Evolutionary conservation across 2,113 vertebrate species (phyloP).

Genomic region (Seriola aureovittata): DNA sequence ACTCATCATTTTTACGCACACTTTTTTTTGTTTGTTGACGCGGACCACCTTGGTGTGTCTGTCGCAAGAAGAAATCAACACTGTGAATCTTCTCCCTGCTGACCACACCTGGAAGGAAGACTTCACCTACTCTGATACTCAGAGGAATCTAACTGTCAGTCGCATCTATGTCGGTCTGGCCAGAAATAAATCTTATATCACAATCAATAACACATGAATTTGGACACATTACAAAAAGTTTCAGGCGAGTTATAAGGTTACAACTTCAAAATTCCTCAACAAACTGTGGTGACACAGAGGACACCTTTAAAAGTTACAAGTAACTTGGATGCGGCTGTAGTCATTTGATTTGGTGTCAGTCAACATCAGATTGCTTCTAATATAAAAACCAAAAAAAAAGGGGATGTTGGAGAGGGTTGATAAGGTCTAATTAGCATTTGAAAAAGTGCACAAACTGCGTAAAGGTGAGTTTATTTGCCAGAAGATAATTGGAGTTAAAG

Average conservation of each 20-base stretch:
- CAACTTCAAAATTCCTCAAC: neutral
- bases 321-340: neutral
- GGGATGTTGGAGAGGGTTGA: neutral
- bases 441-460: neutral
- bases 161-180: neutral
- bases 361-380: neutral
- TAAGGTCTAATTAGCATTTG: neutral
- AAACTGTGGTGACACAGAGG: neutral
- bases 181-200: neutral
- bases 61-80: constrained; percentile 8
- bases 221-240: neutral
- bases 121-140: constrained; percentile 3
- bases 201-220: neutral
- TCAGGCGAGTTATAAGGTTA: too few relatives aligned
- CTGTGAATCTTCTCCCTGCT: constrained; percentile 1
- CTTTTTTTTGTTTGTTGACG: too few relatives aligned
- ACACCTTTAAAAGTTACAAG: neutral
- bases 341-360: neutral
- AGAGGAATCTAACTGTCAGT: neutral
- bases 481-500: constrained; percentile 8
- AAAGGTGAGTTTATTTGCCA: neutral
- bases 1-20: neutral
- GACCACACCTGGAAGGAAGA: constrained; percentile 59
- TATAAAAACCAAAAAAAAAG: neutral
- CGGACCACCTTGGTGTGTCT: neutral